Conservation (phyloP, 2,797 vertebrate species). For the Stomatorhinus walkeri region DNA sequence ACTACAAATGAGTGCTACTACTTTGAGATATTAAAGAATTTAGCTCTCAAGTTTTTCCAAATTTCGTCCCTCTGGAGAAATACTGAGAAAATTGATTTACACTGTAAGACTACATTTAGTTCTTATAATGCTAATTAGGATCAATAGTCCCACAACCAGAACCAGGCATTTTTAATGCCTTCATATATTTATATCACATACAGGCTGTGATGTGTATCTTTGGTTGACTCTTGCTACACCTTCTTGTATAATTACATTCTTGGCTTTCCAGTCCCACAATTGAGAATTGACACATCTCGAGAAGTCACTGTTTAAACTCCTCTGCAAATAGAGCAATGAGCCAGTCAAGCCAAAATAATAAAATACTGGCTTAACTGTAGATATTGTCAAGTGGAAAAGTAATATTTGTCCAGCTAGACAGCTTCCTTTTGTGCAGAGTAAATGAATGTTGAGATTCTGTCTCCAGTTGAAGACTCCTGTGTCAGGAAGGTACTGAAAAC, state of each 20-base stretch:
- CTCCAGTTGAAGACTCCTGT: conserved; percentile 72
- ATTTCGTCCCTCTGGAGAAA: neutral
- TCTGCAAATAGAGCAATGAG: conserved; percentile 54
- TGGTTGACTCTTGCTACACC: conserved; percentile 25
- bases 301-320: conserved; percentile 59
- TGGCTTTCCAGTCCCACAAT: conserved; percentile 68
- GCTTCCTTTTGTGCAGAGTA: conserved; percentile 89
- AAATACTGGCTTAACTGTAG: conserved; percentile 80
- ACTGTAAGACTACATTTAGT: conserved; percentile 40
- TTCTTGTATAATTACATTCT: conserved; percentile 64
- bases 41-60: neutral
- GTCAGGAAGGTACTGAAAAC: conserved; percentile 83
- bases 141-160: conserved; percentile 55
- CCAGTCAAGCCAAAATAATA: conserved; percentile 70
- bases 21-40: conserved; percentile 1
- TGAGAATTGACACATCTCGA: conserved; percentile 62
- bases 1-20: neutral
- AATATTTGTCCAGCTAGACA: conserved; percentile 99
- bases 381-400: conserved; percentile 89
- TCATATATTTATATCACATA: conserved; percentile 9
- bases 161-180: conserved; percentile 46
- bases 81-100: neutral
- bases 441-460: conserved; percentile 99
- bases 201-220: neutral
- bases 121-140: conserved; percentile 65